Conservation (phyloP, 2,888 invertebrate genomes). For the Hydrotaea cyrtoneurina region DNA sequence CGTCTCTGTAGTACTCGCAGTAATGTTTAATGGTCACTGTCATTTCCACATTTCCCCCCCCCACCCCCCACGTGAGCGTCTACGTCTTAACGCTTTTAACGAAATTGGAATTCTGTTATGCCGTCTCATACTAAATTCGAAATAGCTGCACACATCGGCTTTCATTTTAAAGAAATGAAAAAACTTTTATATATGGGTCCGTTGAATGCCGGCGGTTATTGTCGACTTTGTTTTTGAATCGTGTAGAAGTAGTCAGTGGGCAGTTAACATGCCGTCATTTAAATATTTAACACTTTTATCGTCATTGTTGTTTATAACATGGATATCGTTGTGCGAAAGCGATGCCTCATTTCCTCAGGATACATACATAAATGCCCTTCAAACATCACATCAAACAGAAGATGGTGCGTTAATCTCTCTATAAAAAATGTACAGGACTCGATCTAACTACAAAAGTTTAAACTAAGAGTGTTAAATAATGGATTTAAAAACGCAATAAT, state of each 20-base stretch:
- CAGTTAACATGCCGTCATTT: conserved; percentile 48
- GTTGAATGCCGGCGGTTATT: conserved; percentile 46
- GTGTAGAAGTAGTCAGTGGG: conserved; percentile 49
- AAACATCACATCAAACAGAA: conserved; percentile 74
- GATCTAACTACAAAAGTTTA: too few species aligned
- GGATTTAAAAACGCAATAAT: too few species aligned
- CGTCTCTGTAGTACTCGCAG: too few species aligned
- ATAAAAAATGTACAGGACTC: not conserved
- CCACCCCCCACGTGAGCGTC: conserved; percentile 55
- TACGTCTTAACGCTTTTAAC: conserved; percentile 42
- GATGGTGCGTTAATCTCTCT: conserved; percentile 69
- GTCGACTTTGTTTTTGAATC: conserved; percentile 53
- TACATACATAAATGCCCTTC: conserved; percentile 76
- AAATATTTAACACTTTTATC: conserved; percentile 15
- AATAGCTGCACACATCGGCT: conserved; percentile 14
- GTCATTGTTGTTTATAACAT: conserved; percentile 16
- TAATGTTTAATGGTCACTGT: conserved; percentile 6
- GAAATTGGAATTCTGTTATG: conserved; percentile 58
- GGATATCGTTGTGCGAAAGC: conserved; percentile 26
- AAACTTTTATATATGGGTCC: conserved; percentile 61
- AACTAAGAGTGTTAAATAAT: too few species aligned
- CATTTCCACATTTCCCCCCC: conserved; percentile 46
- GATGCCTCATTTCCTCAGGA: conserved; percentile 71
- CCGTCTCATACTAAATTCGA: conserved; percentile 22
- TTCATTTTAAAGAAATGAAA: conserved; percentile 38